A percentile compares a stretch with the other conserved stretches of the same genome.
Evolutionary conservation across 2,888 invertebrate genomes (phyloP).

Genomic region (Ommatoiulus sabulosus): DNA sequence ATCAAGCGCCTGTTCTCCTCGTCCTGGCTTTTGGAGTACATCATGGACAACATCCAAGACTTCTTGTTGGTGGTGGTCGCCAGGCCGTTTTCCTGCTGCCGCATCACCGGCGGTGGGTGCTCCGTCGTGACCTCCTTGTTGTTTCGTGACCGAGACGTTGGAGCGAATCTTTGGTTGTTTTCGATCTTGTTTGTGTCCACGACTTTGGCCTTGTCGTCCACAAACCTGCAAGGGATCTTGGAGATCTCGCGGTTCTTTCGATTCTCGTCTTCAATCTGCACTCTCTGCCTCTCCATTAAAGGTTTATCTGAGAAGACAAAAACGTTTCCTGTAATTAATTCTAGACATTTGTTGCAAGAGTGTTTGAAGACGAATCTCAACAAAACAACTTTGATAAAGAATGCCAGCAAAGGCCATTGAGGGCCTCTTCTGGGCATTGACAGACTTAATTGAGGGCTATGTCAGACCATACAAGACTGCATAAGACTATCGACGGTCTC

Average conservation of each 20-base stretch:
- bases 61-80: slow-evolving; percentile 65
- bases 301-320: slow-evolving; percentile 54
- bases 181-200: slow-evolving; percentile 53
- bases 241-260: slow-evolving; percentile 61
- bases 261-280: slow-evolving; percentile 60
- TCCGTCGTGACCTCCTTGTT: slow-evolving; percentile 18
- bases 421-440: no score
- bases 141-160: neutral
- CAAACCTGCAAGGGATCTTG: slow-evolving; percentile 47
- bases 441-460: no score
- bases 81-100: neutral
- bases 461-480: no score
- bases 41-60: slow-evolving; percentile 67
- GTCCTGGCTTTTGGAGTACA: slow-evolving; percentile 65
- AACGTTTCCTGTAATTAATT: neutral
- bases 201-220: slow-evolving; percentile 51
- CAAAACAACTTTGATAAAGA: no score
- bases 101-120: neutral
- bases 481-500: no score
- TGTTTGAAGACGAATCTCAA: no score
- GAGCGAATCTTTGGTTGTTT: slow-evolving; percentile 56
- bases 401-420: no score
- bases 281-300: slow-evolving; percentile 55
- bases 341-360: neutral
- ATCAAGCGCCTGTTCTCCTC: slow-evolving; percentile 59